Percentiles rank a stretch among this genome's conserved stretches.
Conservation (phyloP, 1,140 invertebrate genomes). For the Diorhabda sublineata region DNA sequence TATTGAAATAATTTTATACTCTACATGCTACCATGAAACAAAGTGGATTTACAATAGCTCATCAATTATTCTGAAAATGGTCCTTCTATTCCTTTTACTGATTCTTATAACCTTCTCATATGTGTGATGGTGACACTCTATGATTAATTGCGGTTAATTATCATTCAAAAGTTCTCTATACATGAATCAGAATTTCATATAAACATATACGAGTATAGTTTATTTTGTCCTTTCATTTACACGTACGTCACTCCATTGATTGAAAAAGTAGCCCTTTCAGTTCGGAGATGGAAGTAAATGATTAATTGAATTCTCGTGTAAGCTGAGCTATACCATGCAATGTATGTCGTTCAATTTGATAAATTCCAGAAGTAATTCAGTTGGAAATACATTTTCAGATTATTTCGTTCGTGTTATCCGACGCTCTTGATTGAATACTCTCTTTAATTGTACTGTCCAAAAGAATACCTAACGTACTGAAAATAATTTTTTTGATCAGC, state of each 20-base stretch:
- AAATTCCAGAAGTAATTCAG: conserved; percentile 35
- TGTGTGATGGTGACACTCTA: background rate
- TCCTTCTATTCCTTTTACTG: background rate
- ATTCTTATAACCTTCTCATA: background rate
- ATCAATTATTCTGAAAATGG: too few relatives aligned
- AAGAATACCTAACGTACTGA: background rate
- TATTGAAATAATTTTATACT: too few relatives aligned
- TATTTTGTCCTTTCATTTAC: background rate
- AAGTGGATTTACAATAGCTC: too few relatives aligned
- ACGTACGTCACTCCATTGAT: conserved; percentile 20
- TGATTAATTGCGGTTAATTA: background rate
- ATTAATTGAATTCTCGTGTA: conserved; percentile 39
- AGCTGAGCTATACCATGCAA: conserved; percentile 24
- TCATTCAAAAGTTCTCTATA: background rate
- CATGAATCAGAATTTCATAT: background rate
- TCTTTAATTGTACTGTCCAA: background rate
- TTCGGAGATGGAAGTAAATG: conserved; percentile 28
- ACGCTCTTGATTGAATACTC: conserved; percentile 28
- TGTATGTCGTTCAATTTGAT: conserved; percentile 32
- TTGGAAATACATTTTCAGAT: conserved; percentile 29
- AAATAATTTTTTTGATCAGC: background rate
- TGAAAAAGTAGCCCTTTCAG: conserved; percentile 35
- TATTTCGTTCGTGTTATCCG: conserved; percentile 29
- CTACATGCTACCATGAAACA: too few relatives aligned
- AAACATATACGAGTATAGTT: background rate